These are phyloP conservation scores for Leucophora obtusa DNA, from an alignment of 2,888 invertebrate genomes.

Conservation along the genomic window DNA sequence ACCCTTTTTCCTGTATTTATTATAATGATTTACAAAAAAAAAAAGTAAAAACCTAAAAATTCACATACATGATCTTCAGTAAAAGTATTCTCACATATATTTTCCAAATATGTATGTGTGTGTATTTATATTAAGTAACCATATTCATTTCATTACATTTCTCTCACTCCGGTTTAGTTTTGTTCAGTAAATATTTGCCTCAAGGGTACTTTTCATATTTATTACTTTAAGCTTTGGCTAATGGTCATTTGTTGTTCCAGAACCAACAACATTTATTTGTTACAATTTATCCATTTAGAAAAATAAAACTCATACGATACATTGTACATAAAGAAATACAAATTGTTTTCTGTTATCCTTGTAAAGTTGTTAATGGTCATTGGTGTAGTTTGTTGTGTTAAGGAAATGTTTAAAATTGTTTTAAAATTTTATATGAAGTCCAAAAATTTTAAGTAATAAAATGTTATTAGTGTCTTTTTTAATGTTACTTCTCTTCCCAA, in stretches of 20 bases:
- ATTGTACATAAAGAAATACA: slow-evolving; percentile 28
- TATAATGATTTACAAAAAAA: slow-evolving; percentile 38
- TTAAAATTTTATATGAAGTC: slow-evolving; percentile 16
- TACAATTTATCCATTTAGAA: slow-evolving; percentile 38
- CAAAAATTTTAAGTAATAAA: slow-evolving; percentile 36
- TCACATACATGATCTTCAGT: slow-evolving; percentile 31
- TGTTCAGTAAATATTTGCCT: slow-evolving; percentile 71
- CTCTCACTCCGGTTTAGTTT: slow-evolving; percentile 6
- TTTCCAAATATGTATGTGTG: background rate
- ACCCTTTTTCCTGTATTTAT: slow-evolving; percentile 65
- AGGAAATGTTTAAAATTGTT: slow-evolving; percentile 54
- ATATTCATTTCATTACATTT: slow-evolving; percentile 65
- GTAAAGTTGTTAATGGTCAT: slow-evolving; percentile 40
- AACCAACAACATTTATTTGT: slow-evolving; percentile 56
- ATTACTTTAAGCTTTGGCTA: slow-evolving; percentile 69
- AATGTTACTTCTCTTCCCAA: background rate
- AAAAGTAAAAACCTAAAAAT: slow-evolving; percentile 7
- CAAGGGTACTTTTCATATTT: slow-evolving; percentile 76
- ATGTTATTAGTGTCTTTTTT: slow-evolving; percentile 26
- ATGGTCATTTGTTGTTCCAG: slow-evolving; percentile 65
- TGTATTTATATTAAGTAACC: slow-evolving; percentile 52
- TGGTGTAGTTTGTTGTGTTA: slow-evolving; percentile 4
- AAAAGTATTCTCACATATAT: background rate
- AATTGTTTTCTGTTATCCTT: slow-evolving; percentile 43
- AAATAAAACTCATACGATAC: background rate